phyloP scores from a whole-genome alignment of 2,113 vertebrate genomes.

The Pluvialis apricaria region DNA sequence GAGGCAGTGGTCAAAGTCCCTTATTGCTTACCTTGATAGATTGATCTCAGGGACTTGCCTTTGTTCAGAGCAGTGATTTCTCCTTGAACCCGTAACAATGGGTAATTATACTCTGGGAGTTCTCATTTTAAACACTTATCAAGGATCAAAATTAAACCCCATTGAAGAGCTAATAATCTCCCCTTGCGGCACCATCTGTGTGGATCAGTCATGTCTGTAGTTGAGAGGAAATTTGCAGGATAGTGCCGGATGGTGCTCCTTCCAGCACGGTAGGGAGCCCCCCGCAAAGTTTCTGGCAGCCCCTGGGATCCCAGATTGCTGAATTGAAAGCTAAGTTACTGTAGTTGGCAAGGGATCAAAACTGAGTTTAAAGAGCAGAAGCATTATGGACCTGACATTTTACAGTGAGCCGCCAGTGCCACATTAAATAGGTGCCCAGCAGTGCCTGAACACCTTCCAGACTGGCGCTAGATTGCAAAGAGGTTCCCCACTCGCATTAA shows the following conservation, averaged over 20 bases:
- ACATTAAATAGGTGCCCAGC: background rate
- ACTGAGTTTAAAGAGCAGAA: constrained; percentile 12
- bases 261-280: background rate
- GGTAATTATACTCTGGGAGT: background rate
- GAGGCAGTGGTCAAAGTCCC: background rate
- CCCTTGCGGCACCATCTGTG: constrained; percentile 41
- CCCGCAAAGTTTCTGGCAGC: background rate
- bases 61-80: background rate
- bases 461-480: background rate
- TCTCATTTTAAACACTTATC: constrained; percentile 42
- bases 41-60: background rate
- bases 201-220: constrained; percentile 33
- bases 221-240: constrained; percentile 22
- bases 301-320: background rate
- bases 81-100: constrained; percentile 8
- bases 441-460: background rate
- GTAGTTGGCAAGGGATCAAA: constrained; percentile 11
- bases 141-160: constrained; percentile 43
- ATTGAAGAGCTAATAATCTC: constrained; percentile 45
- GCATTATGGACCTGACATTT: background rate
- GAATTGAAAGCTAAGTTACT: constrained; percentile 20
- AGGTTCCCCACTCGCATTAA: background rate
- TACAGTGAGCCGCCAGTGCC: background rate
- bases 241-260: background rate
- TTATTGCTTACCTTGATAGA: background rate